Percentiles rank a stretch among this genome's conserved stretches.
Conservation (phyloP, 1,140 invertebrate genomes). For the Chelonus insularis region DNA sequence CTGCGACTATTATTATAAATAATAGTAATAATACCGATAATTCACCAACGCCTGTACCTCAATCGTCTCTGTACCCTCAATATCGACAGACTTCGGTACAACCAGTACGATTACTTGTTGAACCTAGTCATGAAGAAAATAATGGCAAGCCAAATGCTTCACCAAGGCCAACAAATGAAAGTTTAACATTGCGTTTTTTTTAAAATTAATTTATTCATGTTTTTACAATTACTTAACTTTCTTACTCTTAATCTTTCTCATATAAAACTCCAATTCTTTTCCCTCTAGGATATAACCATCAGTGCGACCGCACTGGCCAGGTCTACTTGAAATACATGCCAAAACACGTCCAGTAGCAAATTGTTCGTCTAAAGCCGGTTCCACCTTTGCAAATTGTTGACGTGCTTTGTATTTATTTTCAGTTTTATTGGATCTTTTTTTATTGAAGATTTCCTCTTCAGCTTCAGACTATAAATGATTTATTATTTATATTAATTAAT, state of each 20-base stretch:
- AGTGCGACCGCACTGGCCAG: conserved; percentile 94
- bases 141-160: conserved; percentile 66
- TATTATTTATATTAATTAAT: too few species aligned
- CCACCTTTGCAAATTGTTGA: conserved; percentile 91
- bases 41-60: conserved; percentile 33
- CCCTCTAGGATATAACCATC: conserved; percentile 99
- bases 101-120: conserved; percentile 53
- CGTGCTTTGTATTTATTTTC: conserved; percentile 92
- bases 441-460: conserved; percentile 92
- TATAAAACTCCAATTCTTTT: conserved; percentile 99
- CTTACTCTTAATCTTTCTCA: conserved; percentile 96
- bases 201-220: too few species aligned
- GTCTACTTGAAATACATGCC: conserved; percentile 95
- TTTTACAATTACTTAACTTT: conserved; percentile 79
- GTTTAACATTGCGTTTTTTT: too few species aligned
- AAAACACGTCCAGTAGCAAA: conserved; percentile 93
- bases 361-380: conserved; percentile 91
- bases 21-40: conserved; percentile 36
- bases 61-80: conserved; percentile 44
- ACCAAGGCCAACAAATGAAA: conserved; percentile 69
- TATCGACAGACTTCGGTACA: conserved; percentile 49
- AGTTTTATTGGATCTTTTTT: conserved; percentile 90
- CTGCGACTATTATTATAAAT: conserved; percentile 41
- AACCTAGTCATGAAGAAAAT: conserved; percentile 51
- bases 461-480: conserved; percentile 84